phyloP scores from a whole-genome alignment of 2,888 invertebrate species.

The Apoderus coryli region DNA sequence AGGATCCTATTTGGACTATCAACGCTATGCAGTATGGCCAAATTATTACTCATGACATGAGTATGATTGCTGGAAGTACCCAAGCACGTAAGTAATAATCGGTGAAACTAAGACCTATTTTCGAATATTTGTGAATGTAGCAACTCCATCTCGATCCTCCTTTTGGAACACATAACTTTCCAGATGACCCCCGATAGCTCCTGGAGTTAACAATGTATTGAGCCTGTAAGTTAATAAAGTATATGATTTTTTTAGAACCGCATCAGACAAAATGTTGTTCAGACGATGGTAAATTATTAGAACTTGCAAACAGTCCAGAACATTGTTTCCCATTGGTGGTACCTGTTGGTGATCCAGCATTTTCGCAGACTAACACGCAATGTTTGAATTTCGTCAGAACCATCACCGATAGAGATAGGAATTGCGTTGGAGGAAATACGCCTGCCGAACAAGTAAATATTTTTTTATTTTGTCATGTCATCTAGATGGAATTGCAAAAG shows the following conservation, averaged over 20 bases:
- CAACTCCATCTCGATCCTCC: no score
- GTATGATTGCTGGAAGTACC: conserved; percentile 52
- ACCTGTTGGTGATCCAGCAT: conserved; percentile 40
- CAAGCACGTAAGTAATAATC: conserved; percentile 67
- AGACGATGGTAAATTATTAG: conserved; percentile 38
- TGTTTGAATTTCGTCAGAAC: conserved; percentile 65
- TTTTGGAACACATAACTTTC: neutral
- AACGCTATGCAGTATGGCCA: conserved; percentile 71
- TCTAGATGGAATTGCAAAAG: no score
- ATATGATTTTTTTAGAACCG: conserved; percentile 36
- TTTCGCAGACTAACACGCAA: conserved; percentile 37
- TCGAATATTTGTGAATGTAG: no score
- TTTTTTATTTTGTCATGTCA: no score
- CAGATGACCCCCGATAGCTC: no score
- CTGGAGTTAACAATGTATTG: no score
- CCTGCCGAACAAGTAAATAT: conserved; percentile 70
- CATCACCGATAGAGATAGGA: conserved; percentile 48
- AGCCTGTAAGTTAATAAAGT: no score
- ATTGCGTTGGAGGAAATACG: conserved; percentile 44
- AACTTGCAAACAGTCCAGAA: conserved; percentile 31
- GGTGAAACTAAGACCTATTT: no score
- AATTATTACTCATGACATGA: conserved; percentile 68
- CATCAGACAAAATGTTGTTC: conserved; percentile 49
- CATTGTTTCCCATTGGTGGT: conserved; percentile 41
- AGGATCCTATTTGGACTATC: conserved; percentile 60